phyloP scores from a whole-genome alignment of 2,888 invertebrate genomes.

The Troilus luridus region DNA sequence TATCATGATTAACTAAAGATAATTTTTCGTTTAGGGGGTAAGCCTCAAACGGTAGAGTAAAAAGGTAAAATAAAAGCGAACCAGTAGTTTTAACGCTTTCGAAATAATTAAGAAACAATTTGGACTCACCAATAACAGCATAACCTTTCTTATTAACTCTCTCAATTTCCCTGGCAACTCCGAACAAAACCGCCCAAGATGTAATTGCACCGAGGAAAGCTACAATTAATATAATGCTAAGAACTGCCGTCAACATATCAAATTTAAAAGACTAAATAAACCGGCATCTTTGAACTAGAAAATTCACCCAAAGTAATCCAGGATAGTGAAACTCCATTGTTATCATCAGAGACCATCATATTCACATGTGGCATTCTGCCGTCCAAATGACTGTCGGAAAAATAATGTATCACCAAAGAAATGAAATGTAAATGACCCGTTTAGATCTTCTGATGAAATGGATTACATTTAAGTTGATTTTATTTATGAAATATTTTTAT shows the following conservation, averaged over 20 bases:
- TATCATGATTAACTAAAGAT: no score
- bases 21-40: no score
- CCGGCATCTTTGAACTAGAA: neutral
- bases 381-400: neutral
- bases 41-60: no score
- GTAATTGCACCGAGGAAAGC: neutral
- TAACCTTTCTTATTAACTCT: constrained; percentile 24
- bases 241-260: neutral
- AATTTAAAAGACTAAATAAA: neutral
- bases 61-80: no score
- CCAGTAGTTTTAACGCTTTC: no score
- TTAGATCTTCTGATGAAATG: neutral
- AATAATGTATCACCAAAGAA: neutral
- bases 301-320: neutral
- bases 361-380: neutral
- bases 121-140: neutral
- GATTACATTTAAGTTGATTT: neutral
- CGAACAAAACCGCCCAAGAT: neutral
- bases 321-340: neutral
- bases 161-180: neutral
- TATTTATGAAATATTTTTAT: no score
- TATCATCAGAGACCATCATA: neutral
- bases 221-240: neutral
- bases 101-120: no score
- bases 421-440: neutral